Percentiles rank a stretch among this genome's conserved stretches.
Evolutionary conservation across 1,140 invertebrate species (phyloP).

Genomic region (Sitodiplosis mosellana): DNA sequence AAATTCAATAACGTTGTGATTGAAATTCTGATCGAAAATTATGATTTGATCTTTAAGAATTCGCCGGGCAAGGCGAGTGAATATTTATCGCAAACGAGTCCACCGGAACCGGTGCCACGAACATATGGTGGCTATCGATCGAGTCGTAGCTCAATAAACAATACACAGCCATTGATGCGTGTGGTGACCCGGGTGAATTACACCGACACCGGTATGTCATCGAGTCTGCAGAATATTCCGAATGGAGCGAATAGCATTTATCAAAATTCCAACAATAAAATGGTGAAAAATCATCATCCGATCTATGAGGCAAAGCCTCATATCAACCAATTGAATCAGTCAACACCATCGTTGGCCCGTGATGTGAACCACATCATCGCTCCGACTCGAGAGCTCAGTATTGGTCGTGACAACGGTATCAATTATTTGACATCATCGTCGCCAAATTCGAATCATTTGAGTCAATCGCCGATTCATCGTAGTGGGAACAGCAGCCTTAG

Average conservation of each 20-base stretch:
- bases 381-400: background rate
- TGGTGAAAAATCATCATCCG: background rate
- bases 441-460: background rate
- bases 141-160: background rate
- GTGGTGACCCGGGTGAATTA: conserved; percentile 19
- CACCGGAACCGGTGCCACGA: conserved; percentile 19
- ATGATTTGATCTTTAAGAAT: conserved; percentile 51
- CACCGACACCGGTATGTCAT: conserved; percentile 19
- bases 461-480: background rate
- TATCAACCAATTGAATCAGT: conserved; percentile 2
- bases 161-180: conserved; percentile 16
- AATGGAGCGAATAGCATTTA: conserved; percentile 12
- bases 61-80: conserved; percentile 20
- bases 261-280: background rate
- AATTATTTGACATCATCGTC: background rate
- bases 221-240: conserved; percentile 24
- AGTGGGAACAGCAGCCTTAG: background rate
- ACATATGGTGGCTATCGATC: conserved; percentile 6
- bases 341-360: conserved; percentile 1
- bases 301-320: conserved; percentile 2
- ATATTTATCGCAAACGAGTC: conserved; percentile 9
- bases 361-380: background rate
- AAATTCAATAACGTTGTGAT: conserved; percentile 98
- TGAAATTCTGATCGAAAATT: conserved; percentile 89
- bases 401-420: background rate